These are phyloP conservation scores for Pseudomyrmex sp. DNA, from an alignment of 1,140 invertebrate genomes.

Conservation along the genomic window DNA sequence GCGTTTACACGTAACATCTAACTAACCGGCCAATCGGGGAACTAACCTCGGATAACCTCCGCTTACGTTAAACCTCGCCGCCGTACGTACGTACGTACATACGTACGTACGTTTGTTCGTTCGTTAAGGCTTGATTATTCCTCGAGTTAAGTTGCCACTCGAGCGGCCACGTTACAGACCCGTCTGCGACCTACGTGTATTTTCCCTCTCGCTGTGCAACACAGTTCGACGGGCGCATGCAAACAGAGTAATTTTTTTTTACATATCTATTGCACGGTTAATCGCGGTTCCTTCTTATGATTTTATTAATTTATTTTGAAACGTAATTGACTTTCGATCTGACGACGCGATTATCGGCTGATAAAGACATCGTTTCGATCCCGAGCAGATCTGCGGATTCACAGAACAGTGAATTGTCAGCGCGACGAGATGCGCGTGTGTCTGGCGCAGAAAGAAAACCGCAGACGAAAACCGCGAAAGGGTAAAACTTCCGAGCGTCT, in stretches of 20 bases:
- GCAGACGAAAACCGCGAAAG: constrained; percentile 57
- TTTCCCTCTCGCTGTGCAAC: neutral
- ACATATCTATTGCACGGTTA: neutral
- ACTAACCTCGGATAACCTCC: constrained; percentile 72
- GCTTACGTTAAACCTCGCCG: constrained; percentile 43
- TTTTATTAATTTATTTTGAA: neutral
- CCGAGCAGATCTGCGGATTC: neutral
- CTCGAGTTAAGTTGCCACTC: constrained; percentile 60
- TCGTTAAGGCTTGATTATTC: constrained; percentile 74
- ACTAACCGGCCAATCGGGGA: constrained; percentile 53
- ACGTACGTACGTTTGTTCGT: constrained; percentile 21
- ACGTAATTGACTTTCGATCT: neutral
- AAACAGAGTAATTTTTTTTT: neutral
- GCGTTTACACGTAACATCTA: constrained; percentile 36
- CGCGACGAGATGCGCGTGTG: neutral
- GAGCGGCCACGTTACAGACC: constrained; percentile 35
- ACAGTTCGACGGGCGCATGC: neutral
- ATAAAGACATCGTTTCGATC: neutral
- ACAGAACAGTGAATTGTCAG: neutral
- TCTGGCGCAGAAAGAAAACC: constrained; percentile 30
- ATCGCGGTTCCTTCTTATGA: too few species aligned
- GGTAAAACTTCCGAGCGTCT: constrained; percentile 55
- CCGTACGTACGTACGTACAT: too few species aligned
- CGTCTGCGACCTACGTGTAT: constrained; percentile 3
- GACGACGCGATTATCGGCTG: neutral